Evolutionary conservation across 2,797 vertebrate genomes (phyloP).

Genomic region (Epinephelus coioides): DNA sequence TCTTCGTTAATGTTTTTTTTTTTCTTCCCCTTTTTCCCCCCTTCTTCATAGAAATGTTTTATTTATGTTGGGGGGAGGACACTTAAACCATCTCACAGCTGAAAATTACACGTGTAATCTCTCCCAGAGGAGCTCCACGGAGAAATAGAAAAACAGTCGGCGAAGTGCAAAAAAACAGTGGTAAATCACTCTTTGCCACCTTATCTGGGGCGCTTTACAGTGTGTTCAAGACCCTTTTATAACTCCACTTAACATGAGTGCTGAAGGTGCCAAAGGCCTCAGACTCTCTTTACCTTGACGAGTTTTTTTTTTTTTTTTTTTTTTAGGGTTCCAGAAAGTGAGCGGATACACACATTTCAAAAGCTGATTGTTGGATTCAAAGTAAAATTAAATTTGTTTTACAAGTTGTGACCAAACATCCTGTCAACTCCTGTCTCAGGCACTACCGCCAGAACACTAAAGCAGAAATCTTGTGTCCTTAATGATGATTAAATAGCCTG

Average conservation of each 20-base stretch:
- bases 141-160: conserved; percentile 85
- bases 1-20: conserved; percentile 70
- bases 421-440: neutral
- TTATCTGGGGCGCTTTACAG: conserved; percentile 79
- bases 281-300: conserved; percentile 45
- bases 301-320: neutral
- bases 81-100: conserved; percentile 86
- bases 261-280: conserved; percentile 58
- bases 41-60: conserved; percentile 78
- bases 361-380: conserved; percentile 21
- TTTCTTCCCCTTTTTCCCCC: conserved; percentile 12
- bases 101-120: conserved; percentile 88
- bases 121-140: conserved; percentile 81
- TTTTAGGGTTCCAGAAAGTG: neutral
- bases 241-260: conserved; percentile 78
- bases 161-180: conserved; percentile 84
- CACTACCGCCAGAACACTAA: conserved; percentile 18
- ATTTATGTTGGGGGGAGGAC: conserved; percentile 78
- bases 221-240: conserved; percentile 77
- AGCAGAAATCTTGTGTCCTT: conserved; percentile 44
- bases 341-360: neutral
- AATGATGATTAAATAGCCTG: conserved; percentile 49
- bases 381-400: conserved; percentile 24
- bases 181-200: conserved; percentile 86
- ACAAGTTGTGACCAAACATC: conserved; percentile 19